These are phyloP conservation scores for Chunga burmeisteri DNA, from an alignment of 2,113 vertebrate genomes.

Conservation along the genomic window DNA sequence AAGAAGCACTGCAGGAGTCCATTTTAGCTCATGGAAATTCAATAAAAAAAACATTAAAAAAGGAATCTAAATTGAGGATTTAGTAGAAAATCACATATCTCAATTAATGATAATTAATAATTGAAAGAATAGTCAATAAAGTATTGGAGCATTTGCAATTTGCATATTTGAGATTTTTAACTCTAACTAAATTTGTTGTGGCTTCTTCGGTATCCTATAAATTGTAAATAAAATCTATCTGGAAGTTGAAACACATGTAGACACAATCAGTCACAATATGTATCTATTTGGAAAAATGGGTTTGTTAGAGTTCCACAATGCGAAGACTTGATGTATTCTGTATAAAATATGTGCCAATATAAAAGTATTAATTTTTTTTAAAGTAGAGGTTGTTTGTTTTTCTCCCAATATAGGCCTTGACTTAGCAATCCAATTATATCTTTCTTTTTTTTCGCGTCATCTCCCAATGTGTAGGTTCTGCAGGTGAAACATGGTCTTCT, in stretches of 20 bases:
- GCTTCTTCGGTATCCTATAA: not conserved
- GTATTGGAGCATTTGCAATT: not conserved
- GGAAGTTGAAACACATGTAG: not conserved
- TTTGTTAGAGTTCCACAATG: not conserved
- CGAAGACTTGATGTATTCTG: not conserved
- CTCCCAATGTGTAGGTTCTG: not conserved
- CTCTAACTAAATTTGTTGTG: not conserved
- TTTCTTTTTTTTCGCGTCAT: not conserved
- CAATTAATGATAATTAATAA: slow-evolving; percentile 3
- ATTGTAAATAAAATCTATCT: not conserved
- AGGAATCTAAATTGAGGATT: not conserved
- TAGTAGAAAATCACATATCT: not conserved
- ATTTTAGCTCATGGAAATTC: not conserved
- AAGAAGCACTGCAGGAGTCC: not conserved
- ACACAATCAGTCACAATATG: not conserved
- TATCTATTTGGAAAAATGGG: not conserved
- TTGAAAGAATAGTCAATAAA: not conserved
- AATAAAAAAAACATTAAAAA: not conserved
- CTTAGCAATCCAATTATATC: not conserved
- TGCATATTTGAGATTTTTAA: not conserved
- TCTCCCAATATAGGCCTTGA: not conserved
- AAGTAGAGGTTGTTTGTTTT: not conserved
- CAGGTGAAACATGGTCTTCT: not conserved
- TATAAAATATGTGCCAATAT: not conserved
- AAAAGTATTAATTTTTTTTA: not conserved